A percentile compares a stretch with the other conserved stretches of the same genome.
These are phyloP conservation scores for Eidolon dupreanum DNA, from an alignment of 2,797 vertebrate genomes.

Conservation along the genomic window DNA sequence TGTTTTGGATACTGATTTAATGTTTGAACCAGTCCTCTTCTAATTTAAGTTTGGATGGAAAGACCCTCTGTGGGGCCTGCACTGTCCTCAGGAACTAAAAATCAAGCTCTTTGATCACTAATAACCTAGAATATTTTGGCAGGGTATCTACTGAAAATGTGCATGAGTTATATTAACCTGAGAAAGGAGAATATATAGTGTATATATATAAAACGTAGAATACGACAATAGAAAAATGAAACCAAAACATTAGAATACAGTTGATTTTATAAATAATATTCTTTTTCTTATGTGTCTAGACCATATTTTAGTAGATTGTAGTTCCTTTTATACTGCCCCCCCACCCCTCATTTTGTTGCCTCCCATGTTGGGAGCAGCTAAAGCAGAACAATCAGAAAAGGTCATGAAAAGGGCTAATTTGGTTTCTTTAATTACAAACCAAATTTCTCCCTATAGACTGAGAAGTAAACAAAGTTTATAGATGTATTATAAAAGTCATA, in stretches of 20 bases:
- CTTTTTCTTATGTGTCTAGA: background rate
- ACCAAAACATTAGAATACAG: background rate
- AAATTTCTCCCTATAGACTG: background rate
- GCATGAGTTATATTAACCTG: conserved; percentile 5
- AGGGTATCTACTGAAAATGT: conserved; percentile 11
- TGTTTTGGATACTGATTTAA: background rate
- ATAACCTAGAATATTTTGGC: background rate
- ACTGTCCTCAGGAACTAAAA: conserved; percentile 5
- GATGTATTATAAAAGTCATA: conserved; percentile 6
- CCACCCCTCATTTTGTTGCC: background rate
- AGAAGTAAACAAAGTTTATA: conserved; percentile 38
- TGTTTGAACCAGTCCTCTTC: conserved; percentile 8
- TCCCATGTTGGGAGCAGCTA: background rate
- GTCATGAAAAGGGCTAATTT: conserved; percentile 3
- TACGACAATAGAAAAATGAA: conserved; percentile 29
- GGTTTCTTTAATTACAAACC: conserved; percentile 17
- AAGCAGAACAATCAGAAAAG: background rate
- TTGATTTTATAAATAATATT: conserved; percentile 10
- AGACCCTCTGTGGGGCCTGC: background rate
- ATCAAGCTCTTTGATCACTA: background rate
- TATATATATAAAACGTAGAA: background rate
- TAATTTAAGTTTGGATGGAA: background rate
- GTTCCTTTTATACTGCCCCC: background rate
- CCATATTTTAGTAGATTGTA: conserved; percentile 5
- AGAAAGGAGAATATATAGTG: background rate